phyloP scores from a whole-genome alignment of 2,888 invertebrate genomes.

The Clusia tigrina region DNA sequence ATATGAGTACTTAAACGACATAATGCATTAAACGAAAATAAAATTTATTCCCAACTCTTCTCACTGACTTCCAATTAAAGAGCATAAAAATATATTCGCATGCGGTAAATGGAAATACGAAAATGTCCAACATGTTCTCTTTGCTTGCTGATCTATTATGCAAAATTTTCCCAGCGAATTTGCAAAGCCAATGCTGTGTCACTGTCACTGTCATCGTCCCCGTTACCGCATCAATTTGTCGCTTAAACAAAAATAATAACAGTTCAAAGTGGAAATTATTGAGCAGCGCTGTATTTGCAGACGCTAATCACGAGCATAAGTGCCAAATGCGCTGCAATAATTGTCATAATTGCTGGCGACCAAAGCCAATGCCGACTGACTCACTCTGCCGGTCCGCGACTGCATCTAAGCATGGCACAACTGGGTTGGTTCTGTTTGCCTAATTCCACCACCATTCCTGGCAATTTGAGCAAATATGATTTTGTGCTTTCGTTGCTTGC shows the following conservation, averaged over 20 bases:
- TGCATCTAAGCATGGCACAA: not conserved
- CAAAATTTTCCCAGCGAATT: not conserved
- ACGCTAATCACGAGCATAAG: constrained; percentile 8
- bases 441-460: too few relatives aligned
- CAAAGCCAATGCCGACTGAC: not conserved
- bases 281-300: not conserved
- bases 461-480: constrained; percentile 10
- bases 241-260: constrained; percentile 6
- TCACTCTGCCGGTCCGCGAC: not conserved
- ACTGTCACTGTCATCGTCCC: not conserved
- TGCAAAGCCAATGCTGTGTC: too few relatives aligned
- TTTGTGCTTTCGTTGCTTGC: constrained; percentile 43
- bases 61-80: too few relatives aligned
- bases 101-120: not conserved
- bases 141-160: not conserved
- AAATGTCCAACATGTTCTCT: not conserved
- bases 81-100: too few relatives aligned
- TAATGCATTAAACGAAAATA: not conserved
- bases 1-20: not conserved
- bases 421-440: too few relatives aligned
- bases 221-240: constrained; percentile 4
- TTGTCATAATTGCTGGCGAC: constrained; percentile 4
- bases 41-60: too few relatives aligned
- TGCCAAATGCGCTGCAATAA: constrained; percentile 2
- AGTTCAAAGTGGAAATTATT: constrained; percentile 2